phyloP scores from a whole-genome alignment of 2,797 vertebrate species.

The Enteromius argenteus region DNA sequence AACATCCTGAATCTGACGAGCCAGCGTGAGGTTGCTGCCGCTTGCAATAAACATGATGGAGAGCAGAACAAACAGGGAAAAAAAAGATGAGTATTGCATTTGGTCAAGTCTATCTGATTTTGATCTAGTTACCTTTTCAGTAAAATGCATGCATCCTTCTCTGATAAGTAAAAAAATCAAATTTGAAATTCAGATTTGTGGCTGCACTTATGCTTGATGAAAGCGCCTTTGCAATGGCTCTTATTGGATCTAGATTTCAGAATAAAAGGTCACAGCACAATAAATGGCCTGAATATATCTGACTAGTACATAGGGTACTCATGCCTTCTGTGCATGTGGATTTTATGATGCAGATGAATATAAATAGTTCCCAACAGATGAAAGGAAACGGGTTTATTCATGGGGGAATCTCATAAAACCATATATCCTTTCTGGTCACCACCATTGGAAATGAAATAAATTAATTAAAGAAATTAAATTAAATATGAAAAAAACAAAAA shows the following conservation, averaged over 20 bases:
- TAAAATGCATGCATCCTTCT: neutral
- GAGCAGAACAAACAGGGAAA: neutral
- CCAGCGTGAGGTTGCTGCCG: neutral
- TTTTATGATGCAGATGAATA: conserved; percentile 3
- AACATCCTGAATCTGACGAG: neutral
- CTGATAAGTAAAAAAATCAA: conserved; percentile 4
- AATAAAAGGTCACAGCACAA: conserved; percentile 8
- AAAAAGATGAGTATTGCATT: conserved; percentile 31
- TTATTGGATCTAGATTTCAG: conserved; percentile 24
- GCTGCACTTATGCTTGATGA: neutral
- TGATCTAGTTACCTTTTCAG: conserved; percentile 28
- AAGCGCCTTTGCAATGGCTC: neutral
- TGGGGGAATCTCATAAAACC: neutral
- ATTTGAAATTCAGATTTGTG: conserved; percentile 14
- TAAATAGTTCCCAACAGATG: neutral
- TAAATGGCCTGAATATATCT: neutral
- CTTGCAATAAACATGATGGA: conserved; percentile 24
- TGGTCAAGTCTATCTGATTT: neutral
- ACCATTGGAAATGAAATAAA: no score
- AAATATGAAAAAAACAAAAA: neutral
- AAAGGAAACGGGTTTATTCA: neutral
- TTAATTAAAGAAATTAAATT: no score
- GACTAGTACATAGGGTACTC: neutral
- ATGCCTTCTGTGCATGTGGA: neutral
- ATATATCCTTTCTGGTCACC: neutral